phyloP scores from a whole-genome alignment of 2,797 vertebrate species.

The Siniperca undulata region DNA sequence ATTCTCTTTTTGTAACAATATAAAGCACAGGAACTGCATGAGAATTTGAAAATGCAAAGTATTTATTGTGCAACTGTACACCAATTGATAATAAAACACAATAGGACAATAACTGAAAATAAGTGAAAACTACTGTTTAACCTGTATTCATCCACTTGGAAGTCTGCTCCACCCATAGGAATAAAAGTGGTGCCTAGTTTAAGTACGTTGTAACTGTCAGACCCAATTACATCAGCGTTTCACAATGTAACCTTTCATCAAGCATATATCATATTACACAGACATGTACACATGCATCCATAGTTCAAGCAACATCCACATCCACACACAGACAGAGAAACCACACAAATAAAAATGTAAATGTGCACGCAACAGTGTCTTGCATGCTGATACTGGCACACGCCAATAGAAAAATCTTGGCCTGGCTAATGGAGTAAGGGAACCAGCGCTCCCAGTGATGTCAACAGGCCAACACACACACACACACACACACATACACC shows the following conservation, averaged over 20 bases:
- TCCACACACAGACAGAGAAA: background rate
- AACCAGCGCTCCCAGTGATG: conserved; percentile 56
- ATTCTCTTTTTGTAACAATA: background rate
- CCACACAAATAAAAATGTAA: conserved; percentile 48
- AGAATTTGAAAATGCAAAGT: background rate
- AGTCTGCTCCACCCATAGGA: conserved; percentile 10
- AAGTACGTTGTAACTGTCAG: conserved; percentile 36
- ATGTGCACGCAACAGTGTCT: conserved; percentile 41
- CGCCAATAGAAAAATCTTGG: conserved; percentile 59
- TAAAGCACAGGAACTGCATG: rapidly evolving
- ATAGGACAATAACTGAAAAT: background rate
- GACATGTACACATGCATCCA: background rate
- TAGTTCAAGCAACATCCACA: background rate
- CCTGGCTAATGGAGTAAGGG: conserved; percentile 42
- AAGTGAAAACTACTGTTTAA: conserved; percentile 22
- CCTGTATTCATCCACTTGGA: conserved; percentile 22
- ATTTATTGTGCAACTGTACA: background rate
- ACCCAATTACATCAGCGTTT: conserved; percentile 32
- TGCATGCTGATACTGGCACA: conserved; percentile 60
- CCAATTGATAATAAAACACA: background rate
- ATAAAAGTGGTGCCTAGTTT: conserved; percentile 21
- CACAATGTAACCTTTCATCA: conserved; percentile 46
- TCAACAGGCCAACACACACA: conserved; percentile 61
- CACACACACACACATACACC: no score
- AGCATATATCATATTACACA: conserved; percentile 31